Percentiles rank a stretch among this genome's conserved stretches.
Evolutionary conservation across 2,113 vertebrate species (phyloP).

Genomic region (Antechinus stuartii): DNA sequence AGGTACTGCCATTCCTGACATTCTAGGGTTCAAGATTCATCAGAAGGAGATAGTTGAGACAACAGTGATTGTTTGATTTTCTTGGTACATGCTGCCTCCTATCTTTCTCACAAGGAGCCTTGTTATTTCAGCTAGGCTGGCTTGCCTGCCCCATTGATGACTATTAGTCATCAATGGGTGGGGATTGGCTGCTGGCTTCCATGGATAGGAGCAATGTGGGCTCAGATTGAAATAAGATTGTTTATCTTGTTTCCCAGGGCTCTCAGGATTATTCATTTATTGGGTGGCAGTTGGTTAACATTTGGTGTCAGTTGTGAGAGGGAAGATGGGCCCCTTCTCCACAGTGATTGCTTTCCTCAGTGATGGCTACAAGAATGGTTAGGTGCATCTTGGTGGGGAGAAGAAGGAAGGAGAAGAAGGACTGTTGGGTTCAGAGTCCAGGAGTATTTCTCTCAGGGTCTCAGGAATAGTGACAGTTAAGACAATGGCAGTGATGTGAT

Average conservation of each 20-base stretch:
- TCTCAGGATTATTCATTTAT: background rate
- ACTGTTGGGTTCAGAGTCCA: background rate
- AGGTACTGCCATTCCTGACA: background rate
- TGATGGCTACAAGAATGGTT: background rate
- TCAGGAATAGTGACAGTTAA: background rate
- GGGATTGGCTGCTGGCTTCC: background rate
- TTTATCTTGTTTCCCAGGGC: background rate
- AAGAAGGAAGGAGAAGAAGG: background rate
- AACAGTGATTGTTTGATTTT: background rate
- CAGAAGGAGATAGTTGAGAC: background rate
- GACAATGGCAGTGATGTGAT: background rate
- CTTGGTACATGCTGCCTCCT: background rate
- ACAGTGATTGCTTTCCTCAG: background rate
- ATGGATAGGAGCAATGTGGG: background rate
- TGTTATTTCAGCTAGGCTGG: background rate
- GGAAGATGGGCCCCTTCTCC: background rate
- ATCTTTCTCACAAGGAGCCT: background rate
- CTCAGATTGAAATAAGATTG: background rate
- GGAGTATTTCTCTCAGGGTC: background rate
- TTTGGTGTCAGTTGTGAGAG: background rate
- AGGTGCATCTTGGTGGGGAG: background rate
- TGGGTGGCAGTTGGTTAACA: background rate
- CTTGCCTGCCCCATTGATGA: background rate
- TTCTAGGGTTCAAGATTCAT: background rate
- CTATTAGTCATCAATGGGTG: background rate